A percentile compares a stretch with the other conserved stretches of the same genome.
Evolutionary conservation across 2,113 vertebrate genomes (phyloP).

Genomic region (Tragulus kanchil): DNA sequence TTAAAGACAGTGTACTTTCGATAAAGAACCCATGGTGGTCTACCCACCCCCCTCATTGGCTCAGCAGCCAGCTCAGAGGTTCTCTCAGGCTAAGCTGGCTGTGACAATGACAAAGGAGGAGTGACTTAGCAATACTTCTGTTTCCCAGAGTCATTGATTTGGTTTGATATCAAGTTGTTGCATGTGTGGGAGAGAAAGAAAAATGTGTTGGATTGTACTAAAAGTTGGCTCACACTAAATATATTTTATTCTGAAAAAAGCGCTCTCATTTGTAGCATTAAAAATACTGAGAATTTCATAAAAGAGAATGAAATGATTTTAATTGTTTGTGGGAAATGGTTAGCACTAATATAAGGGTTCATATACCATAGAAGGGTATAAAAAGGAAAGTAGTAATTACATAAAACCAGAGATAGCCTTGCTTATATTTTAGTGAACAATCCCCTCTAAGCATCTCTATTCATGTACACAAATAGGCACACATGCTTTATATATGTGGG

Average conservation of each 20-base stretch:
- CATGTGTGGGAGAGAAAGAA: not conserved
- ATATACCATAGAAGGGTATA: not conserved
- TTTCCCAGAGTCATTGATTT: not conserved
- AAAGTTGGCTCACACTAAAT: not conserved
- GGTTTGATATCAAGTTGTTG: not conserved
- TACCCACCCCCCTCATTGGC: not conserved
- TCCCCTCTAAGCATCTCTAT: not conserved
- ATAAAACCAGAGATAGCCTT: not conserved
- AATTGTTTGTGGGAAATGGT: not conserved
- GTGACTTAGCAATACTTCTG: not conserved
- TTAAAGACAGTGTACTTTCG: not conserved
- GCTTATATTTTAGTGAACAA: not conserved
- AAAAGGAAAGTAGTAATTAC: not conserved
- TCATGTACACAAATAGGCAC: not conserved
- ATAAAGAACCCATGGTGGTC: not conserved
- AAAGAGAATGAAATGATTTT: not conserved
- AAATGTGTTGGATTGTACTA: not conserved
- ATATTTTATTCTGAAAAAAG: constrained; percentile 25
- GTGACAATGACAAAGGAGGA: not conserved
- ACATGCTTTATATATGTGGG: not conserved
- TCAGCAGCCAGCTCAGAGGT: not conserved
- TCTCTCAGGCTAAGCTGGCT: constrained; percentile 5
- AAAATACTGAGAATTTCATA: not conserved
- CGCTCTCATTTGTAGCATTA: not conserved
- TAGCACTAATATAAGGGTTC: not conserved